Conservation (phyloP, 1,140 invertebrate species). For the Argopecten irradians region DNA sequence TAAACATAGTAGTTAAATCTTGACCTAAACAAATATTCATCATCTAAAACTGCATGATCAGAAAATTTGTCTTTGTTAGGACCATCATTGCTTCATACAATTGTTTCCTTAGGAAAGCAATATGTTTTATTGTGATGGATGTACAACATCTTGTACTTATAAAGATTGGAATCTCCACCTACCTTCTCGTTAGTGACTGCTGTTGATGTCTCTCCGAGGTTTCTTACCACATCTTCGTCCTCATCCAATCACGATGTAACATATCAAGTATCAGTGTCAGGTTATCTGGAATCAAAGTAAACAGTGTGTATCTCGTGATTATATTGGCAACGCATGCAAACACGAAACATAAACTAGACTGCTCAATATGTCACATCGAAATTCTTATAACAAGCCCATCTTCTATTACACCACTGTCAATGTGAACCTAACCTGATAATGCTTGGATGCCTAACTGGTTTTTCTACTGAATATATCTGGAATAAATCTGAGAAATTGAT, state of each 20-base stretch:
- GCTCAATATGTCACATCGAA: background rate
- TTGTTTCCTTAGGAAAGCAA: too few species aligned
- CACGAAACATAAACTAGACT: background rate
- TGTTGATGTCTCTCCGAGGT: background rate
- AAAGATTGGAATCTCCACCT: background rate
- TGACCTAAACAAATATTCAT: too few species aligned
- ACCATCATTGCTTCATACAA: background rate
- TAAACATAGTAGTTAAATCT: too few species aligned
- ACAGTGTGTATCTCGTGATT: background rate
- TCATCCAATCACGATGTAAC: background rate
- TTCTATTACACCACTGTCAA: background rate
- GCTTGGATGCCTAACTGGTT: background rate
- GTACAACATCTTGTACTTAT: background rate
- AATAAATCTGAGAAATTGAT: background rate
- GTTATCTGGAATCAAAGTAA: slow-evolving; percentile 4
- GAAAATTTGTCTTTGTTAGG: too few species aligned
- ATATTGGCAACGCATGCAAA: background rate
- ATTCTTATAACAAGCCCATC: background rate
- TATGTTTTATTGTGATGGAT: too few species aligned
- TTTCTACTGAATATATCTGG: background rate
- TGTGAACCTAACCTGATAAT: background rate
- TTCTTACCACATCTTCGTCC: background rate
- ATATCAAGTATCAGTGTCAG: background rate
- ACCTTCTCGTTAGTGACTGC: background rate
- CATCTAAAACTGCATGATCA: too few species aligned